Evolutionary conservation across 1,140 invertebrate species (phyloP).

Genomic region (Bombus superbus): DNA sequence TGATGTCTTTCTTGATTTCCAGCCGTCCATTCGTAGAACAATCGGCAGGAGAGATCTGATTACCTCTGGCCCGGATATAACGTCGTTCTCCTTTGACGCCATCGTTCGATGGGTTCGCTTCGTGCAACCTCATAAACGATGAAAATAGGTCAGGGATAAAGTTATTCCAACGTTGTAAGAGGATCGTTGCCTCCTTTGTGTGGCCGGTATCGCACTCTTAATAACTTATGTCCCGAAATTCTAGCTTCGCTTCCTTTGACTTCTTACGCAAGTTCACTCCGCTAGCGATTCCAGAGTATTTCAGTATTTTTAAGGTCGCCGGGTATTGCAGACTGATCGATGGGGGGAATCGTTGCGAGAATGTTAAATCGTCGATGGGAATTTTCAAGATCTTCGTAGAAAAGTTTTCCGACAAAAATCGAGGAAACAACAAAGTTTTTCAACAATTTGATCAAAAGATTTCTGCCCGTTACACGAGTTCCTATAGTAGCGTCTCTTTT

Average conservation of each 20-base stretch:
- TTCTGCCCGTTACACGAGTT: no score
- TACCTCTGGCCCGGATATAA: slow-evolving; percentile 56
- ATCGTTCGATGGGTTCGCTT: slow-evolving; percentile 57
- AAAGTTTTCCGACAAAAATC: not conserved
- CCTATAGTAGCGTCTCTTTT: not conserved
- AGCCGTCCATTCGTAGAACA: slow-evolving; percentile 45
- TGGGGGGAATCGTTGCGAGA: no score
- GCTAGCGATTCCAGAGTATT: not conserved
- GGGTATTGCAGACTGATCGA: not conserved
- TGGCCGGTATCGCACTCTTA: slow-evolving; percentile 28
- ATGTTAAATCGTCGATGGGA: no score
- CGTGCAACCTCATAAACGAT: slow-evolving; percentile 51
- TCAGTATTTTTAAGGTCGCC: not conserved
- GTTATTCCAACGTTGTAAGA: slow-evolving; percentile 31
- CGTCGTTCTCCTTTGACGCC: slow-evolving; percentile 61
- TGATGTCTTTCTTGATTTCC: slow-evolving; percentile 3
- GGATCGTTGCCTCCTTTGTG: slow-evolving; percentile 39
- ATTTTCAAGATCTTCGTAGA: not conserved
- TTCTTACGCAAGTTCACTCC: not conserved
- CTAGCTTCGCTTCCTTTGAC: slow-evolving; percentile 11
- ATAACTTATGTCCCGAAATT: slow-evolving; percentile 40
- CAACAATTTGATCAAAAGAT: not conserved
- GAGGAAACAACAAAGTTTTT: not conserved
- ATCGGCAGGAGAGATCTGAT: slow-evolving; percentile 51
- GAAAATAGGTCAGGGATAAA: slow-evolving; percentile 64